These are phyloP conservation scores for Clarias gariepinus DNA, from an alignment of 2,113 vertebrate species.

Conservation along the genomic window DNA sequence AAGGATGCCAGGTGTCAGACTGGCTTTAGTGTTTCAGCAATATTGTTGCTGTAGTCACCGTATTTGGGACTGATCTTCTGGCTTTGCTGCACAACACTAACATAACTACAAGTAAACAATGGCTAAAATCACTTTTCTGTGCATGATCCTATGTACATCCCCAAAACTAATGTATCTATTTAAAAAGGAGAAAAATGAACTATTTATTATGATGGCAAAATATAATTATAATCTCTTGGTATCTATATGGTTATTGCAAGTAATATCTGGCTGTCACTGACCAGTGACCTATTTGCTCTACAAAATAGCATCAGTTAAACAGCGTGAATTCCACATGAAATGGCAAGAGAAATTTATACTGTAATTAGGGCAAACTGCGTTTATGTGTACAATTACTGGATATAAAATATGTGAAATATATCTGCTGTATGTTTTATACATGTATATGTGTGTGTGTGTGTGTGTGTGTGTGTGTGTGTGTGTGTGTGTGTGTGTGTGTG, in stretches of 20 bases:
- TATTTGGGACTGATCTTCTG: neutral
- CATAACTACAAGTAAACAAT: neutral
- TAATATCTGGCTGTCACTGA: neutral
- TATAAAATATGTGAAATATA: neutral
- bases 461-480: too few relatives aligned
- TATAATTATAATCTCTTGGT: neutral
- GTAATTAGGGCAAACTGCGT: neutral
- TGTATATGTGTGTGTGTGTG: neutral
- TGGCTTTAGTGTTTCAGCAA: neutral
- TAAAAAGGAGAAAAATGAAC: neutral
- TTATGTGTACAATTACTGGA: neutral
- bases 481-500: too few relatives aligned
- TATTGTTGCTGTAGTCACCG: neutral
- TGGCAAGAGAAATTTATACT: neutral
- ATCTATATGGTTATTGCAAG: neutral
- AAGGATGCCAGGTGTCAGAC: neutral
- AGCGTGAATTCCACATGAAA: neutral
- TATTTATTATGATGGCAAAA: neutral
- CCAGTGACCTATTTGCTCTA: neutral
- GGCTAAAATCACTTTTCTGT: neutral
- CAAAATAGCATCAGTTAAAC: neutral
- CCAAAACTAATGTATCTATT: neutral
- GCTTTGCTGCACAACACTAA: neutral
- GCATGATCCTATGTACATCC: neutral
- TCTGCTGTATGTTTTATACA: too few relatives aligned